Evolutionary conservation across 2,888 invertebrate genomes (phyloP).

Genomic region (Rotaria socialis): DNA sequence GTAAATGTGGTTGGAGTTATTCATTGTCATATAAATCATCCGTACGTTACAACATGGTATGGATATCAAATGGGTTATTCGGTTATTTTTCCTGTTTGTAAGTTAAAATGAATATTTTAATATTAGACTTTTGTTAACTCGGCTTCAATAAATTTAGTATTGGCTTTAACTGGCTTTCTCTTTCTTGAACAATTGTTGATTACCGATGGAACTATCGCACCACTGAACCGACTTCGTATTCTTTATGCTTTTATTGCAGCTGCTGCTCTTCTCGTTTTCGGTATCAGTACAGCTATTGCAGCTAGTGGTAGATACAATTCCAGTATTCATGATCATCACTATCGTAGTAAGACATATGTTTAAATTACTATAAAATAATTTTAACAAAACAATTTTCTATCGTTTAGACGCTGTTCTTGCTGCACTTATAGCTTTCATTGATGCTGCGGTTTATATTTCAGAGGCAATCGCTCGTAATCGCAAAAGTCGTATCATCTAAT

Average conservation of each 20-base stretch:
- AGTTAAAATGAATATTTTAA: not conserved
- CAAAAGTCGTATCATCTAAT: not conserved
- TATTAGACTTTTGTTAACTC: too few species aligned
- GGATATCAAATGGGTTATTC: constrained; percentile 1
- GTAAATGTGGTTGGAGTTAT: not conserved
- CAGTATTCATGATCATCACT: not conserved
- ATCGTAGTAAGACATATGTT: not conserved
- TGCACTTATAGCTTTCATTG: not conserved
- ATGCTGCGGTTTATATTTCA: not conserved
- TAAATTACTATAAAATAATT: too few species aligned
- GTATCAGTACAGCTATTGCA: not conserved
- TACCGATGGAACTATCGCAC: not conserved
- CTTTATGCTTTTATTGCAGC: constrained; percentile 14
- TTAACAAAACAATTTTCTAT: not conserved
- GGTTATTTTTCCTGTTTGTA: not conserved
- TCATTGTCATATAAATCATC: not conserved
- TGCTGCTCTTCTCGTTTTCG: not conserved
- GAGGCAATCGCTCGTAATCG: not conserved
- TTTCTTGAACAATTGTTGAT: constrained; percentile 9
- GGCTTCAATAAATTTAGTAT: not conserved
- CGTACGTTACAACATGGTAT: not conserved
- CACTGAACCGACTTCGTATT: not conserved
- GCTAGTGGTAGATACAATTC: not conserved
- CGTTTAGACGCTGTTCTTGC: not conserved
- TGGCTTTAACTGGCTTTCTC: not conserved